Evolutionary conservation across 2,888 invertebrate genomes (phyloP), one percentile per base, ranked within the genome.

Genomic region (Crossocerus cetratus): DNA sequence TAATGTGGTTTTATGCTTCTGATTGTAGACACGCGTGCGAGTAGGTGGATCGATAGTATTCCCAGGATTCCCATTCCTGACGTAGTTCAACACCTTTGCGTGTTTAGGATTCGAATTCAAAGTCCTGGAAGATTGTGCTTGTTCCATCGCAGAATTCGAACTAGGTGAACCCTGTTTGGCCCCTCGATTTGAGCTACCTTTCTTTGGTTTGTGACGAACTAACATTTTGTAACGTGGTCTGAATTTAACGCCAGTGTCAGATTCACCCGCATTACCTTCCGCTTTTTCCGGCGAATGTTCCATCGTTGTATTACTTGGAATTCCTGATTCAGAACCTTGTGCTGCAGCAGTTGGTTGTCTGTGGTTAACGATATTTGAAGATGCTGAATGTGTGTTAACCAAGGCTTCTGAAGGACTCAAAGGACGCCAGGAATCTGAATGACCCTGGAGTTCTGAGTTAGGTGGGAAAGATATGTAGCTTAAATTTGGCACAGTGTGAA

Each of bases 171-270:
- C 49, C 3, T 57, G 13, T 5, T 32, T 62, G 2, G 16, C 3
- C 14, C 49, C 14, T 4, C 49, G 49, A 49, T 32, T 49, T 1
- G 49, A 16, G 32, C 1, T 45, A 1, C 5, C 2, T 57, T 79
- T 73, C 18, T 43, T 65, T 1, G 71, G 59, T 18, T 72, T 77
- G 2, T 75, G 69, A 32, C 81, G 70, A 0, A 72, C 21, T 0
- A 74, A 21, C 0, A 81, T 61, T 43, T 68, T 81, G 42, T 81
- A 81, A n/a, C 76, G 74, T 0, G 69, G 75, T 58, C 32, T 32
- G 32, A 32, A 32, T 32, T 72, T 55, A 4, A 4, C 11, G 4
- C 22, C 22, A 14, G 14, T 8, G 55, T 55, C 3, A 20, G 14
- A 20, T 53, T 53, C 11, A 11, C n/a, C 5, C 53, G 14, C 5